These are phyloP conservation scores for Cinclus mexicanus DNA, from an alignment of 2,113 vertebrate species.

Conservation along the genomic window DNA sequence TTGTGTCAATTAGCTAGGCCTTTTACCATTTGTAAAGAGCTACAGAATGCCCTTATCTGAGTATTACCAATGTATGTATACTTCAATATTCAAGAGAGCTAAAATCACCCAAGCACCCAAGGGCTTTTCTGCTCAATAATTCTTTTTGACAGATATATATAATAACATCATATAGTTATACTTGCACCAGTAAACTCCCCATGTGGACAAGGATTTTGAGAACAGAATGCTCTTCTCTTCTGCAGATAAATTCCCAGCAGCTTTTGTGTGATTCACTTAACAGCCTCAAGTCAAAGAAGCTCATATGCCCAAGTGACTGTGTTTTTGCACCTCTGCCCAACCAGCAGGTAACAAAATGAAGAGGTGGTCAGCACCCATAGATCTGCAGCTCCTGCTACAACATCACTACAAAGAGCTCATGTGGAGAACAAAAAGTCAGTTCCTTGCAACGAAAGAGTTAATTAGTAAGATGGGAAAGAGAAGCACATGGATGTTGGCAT, in stretches of 20 bases:
- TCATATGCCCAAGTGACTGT: not conserved
- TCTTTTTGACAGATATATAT: not conserved
- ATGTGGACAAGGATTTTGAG: not conserved
- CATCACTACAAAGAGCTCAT: not conserved
- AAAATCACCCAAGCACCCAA: not conserved
- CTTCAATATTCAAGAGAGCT: not conserved
- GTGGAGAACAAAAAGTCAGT: conserved; percentile 15
- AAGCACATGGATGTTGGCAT: conserved; percentile 24
- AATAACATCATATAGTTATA: not conserved
- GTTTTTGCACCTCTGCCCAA: not conserved
- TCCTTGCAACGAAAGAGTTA: conserved; percentile 15
- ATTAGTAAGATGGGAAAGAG: not conserved
- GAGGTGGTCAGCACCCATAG: not conserved
- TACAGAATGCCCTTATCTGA: not conserved
- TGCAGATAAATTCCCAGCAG: not conserved
- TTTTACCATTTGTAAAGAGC: not conserved
- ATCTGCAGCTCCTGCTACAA: not conserved
- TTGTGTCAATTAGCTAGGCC: not conserved
- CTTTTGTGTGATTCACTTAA: not conserved
- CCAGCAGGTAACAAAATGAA: not conserved
- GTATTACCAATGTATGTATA: not conserved
- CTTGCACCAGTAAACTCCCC: not conserved
- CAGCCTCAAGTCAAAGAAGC: not conserved
- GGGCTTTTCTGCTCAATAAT: not conserved
- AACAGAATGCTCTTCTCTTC: not conserved